A percentile compares a stretch with the other conserved stretches of the same genome.
phyloP scores from a whole-genome alignment of 2,888 invertebrate species.

The Phortica magna region DNA sequence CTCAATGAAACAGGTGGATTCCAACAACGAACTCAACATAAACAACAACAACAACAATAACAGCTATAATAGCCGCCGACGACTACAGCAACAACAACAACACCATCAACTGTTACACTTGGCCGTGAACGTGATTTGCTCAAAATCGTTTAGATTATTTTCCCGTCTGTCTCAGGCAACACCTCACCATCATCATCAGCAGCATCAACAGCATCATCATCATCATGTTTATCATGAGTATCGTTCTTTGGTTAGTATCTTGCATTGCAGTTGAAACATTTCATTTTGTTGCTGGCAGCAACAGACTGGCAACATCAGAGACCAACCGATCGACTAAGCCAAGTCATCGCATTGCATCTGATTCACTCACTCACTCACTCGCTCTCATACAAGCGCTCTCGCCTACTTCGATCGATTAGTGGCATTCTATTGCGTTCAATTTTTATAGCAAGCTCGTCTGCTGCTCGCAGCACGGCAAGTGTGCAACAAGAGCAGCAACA shows the following conservation, averaged over 20 bases:
- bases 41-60: constrained; percentile 25
- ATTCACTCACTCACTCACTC: constrained; percentile 3
- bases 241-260: constrained; percentile 54
- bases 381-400: background rate
- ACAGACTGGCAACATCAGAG: background rate
- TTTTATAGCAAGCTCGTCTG: constrained; percentile 57
- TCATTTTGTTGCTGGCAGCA: constrained; percentile 66
- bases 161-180: constrained; percentile 38
- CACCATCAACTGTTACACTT: constrained; percentile 38
- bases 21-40: background rate
- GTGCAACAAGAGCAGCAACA: constrained; percentile 28
- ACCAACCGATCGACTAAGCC: background rate
- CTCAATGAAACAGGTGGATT: constrained; percentile 57
- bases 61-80: background rate
- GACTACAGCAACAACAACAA: constrained; percentile 36
- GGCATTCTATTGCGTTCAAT: constrained; percentile 73
- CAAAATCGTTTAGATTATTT: constrained; percentile 69
- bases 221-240: background rate
- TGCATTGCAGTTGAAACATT: constrained; percentile 73
- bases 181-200: constrained; percentile 49
- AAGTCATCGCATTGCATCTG: constrained; percentile 20
- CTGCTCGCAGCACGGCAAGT: constrained; percentile 1
- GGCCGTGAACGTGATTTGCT: constrained; percentile 64
- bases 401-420: constrained; percentile 61
- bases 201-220: constrained; percentile 54